These are phyloP conservation scores for Brachionus sp. DNA, from an alignment of 1,140 invertebrate species.

Conservation along the genomic window DNA sequence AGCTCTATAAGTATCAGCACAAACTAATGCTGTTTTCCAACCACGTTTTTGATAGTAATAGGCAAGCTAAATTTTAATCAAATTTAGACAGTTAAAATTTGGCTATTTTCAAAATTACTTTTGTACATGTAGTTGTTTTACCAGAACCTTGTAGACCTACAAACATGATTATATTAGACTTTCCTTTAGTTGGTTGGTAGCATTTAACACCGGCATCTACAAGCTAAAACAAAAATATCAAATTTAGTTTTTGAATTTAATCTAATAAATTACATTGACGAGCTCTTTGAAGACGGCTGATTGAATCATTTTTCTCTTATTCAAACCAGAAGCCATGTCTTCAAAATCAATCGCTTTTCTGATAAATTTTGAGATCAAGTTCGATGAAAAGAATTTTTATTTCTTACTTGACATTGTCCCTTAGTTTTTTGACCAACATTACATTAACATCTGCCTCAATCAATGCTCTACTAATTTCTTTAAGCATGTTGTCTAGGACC, in stretches of 20 bases:
- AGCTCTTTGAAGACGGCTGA: constrained; percentile 97
- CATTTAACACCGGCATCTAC: constrained; percentile 97
- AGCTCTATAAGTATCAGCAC: constrained; percentile 98
- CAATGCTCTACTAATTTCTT: constrained; percentile 93
- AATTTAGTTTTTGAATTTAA: not conserved
- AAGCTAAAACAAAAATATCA: constrained; percentile 64
- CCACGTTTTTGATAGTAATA: constrained; percentile 96
- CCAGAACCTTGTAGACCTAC: constrained; percentile 96
- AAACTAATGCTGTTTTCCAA: constrained; percentile 98
- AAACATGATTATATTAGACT: constrained; percentile 97
- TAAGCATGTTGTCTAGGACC: constrained; percentile 98
- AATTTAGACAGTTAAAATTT: constrained; percentile 52
- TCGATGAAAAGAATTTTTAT: not conserved
- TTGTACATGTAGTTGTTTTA: constrained; percentile 99
- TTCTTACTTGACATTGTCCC: constrained; percentile 87
- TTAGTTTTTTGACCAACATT: constrained; percentile 84
- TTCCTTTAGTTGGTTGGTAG: constrained; percentile 90
- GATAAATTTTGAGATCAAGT: not conserved
- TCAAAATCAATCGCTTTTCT: constrained; percentile 90
- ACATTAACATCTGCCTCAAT: constrained; percentile 99
- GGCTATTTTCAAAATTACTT: constrained; percentile 61
- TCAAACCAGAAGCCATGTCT: constrained; percentile 97
- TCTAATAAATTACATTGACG: constrained; percentile 71
- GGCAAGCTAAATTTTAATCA: constrained; percentile 65
- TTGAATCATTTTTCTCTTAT: constrained; percentile 97